Percentiles rank a stretch among this genome's conserved stretches.
Conservation (phyloP, 2,797 vertebrate genomes). For the Ambastaia sidthimunki region DNA sequence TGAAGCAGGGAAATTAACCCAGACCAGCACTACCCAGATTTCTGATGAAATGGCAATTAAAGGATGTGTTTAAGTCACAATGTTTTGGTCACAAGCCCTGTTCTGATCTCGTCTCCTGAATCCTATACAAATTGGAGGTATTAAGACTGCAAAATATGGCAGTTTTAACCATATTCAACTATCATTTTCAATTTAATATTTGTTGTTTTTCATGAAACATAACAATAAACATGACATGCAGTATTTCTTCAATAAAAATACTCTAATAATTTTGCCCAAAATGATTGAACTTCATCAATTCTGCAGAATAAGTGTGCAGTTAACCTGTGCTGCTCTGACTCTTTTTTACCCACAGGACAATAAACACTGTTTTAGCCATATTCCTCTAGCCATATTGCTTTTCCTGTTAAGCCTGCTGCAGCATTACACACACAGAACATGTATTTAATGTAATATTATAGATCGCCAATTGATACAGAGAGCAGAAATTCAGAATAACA, state of each 20-base stretch:
- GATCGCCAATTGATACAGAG: not conserved
- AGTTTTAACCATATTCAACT: too few species aligned
- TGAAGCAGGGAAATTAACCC: constrained; percentile 29
- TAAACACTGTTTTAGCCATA: constrained; percentile 70
- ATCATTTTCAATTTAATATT: not conserved
- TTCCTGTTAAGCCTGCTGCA: constrained; percentile 72
- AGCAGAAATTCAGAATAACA: not conserved
- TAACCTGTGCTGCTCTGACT: not conserved
- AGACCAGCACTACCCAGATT: not conserved
- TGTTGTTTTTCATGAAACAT: not conserved
- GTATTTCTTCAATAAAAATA: not conserved
- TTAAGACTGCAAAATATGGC: not conserved
- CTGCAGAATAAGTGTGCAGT: not conserved
- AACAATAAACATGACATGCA: too few species aligned
- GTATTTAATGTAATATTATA: not conserved
- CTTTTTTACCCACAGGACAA: constrained; percentile 77
- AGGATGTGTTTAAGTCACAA: not conserved
- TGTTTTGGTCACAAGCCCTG: constrained; percentile 1
- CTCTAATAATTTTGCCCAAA: too few species aligned
- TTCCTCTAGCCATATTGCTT: constrained; percentile 63
- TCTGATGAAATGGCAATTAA: not conserved
- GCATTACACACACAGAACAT: not conserved
- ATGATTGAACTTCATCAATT: too few species aligned
- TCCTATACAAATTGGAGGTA: constrained; percentile 17
- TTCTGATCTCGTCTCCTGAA: constrained; percentile 4